phyloP scores from a whole-genome alignment of 1,140 invertebrate species.

The Drosophila biarmipes region DNA sequence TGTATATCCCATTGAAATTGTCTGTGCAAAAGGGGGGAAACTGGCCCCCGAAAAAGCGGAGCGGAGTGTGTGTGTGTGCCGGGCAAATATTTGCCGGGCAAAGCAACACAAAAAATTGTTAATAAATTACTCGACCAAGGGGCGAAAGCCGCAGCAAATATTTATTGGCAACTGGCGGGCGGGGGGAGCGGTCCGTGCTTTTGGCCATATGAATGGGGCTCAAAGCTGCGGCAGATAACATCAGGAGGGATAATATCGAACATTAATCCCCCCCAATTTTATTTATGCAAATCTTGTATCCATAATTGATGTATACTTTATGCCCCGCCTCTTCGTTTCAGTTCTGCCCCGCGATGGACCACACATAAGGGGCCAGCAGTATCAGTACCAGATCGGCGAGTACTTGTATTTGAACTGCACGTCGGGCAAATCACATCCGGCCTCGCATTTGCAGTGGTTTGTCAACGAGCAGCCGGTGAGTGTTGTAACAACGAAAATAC shows the following conservation, averaged over 20 bases:
- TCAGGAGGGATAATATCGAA: neutral
- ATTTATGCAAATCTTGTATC: slow-evolving; percentile 20
- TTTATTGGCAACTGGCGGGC: slow-evolving; percentile 40
- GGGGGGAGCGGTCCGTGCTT: neutral
- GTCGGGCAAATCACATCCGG: slow-evolving; percentile 91
- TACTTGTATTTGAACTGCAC: slow-evolving; percentile 93
- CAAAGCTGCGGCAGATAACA: slow-evolving; percentile 11
- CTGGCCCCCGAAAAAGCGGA: neutral
- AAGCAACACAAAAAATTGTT: slow-evolving; percentile 46
- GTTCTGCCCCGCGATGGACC: slow-evolving; percentile 91
- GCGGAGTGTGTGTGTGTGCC: slow-evolving; percentile 13
- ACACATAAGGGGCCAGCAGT: slow-evolving; percentile 91
- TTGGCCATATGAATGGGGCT: slow-evolving; percentile 5
- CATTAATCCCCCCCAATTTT: slow-evolving; percentile 17
- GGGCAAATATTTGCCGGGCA: slow-evolving; percentile 41
- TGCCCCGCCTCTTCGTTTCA: slow-evolving; percentile 85
- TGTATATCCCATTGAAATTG: slow-evolving; percentile 51
- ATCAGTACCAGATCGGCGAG: slow-evolving; percentile 92
- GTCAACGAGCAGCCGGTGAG: slow-evolving; percentile 92
- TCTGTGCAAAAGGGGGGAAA: slow-evolving; percentile 5
- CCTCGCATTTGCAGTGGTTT: slow-evolving; percentile 91
- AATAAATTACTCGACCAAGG: slow-evolving; percentile 59
- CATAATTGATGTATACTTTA: slow-evolving; percentile 11
- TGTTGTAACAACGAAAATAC: slow-evolving; percentile 12
- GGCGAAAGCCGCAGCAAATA: slow-evolving; percentile 53